Base-by-base conservation (phyloP, 2,113 vertebrate genomes). In the Colius striatus region DNA sequence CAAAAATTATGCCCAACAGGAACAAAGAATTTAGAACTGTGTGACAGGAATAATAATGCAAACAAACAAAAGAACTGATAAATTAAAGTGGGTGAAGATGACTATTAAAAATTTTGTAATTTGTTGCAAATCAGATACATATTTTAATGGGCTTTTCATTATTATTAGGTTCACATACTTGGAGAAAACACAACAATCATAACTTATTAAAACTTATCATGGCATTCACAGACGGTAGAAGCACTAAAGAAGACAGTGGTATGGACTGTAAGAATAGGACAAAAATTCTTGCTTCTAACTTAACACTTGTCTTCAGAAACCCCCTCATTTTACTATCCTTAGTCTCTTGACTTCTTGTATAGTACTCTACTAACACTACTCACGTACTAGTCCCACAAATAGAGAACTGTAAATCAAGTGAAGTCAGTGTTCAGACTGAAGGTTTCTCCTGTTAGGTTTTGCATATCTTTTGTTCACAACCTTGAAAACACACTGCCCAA, bases 11-110 rank as follows among this genome's bases (percentile, higher is more conserved):
- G 13, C 3, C 13, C 17, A 86, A 43, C 2, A 60, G 61, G 27
- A 93, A 47, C 19, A 90, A 71, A 70, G 74, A 76, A 43, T 62
- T 88, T 71, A 60, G 62, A 83, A 90, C 20, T 88, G 30, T 55
- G 26, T 63, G 25, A 43, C 6, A 63, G 16, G 13, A 66, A 22
- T 71, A 71, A 63, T 63, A 80, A 90, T n/a, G 32, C 32, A 93
- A 92, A 57, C 15, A 80, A 87, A 36, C 5, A 54, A 9, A 91
- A 82, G 34, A 78, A 29, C 6, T 41, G 29, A 48, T 78, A 58
- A 13, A 36, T 34, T 66, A 25, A 76, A 84, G 10, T 61, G 3
- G 20, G 2, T 45, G 13, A 87, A 79, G 12, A 72, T 25, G 23
- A 29, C 21, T 70, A 38, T 16, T 32, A 34, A 89, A 58, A 30